Evolutionary conservation across 1,140 invertebrate genomes (phyloP), one percentile per base, ranked within the genome.

Genomic region (Ylistrum balloti): DNA sequence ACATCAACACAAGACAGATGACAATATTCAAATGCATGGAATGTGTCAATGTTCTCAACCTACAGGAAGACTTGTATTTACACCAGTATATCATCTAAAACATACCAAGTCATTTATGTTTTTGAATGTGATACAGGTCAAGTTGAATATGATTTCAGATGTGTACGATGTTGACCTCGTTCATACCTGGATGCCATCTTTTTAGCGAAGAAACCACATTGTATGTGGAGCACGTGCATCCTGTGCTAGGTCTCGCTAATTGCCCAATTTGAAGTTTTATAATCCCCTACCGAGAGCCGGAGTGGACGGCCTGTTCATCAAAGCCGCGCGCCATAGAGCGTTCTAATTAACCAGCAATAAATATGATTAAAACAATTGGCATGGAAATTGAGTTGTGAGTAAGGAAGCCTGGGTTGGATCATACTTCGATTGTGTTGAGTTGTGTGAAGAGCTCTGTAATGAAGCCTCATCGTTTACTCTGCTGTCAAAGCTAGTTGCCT

Each of bases 291-390:
- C 13, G 56, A 28, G 56, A n/a, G 56, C 56, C 15, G 17, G 56
- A 74, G 56, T 74, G 56, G 56, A 74, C 56, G 56, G 56, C n/a
- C 22, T 74, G 56, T 74, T 74, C 56, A 74, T 74, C 56, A 74
- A 74, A 74, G 56, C 15, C n/a, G n/a, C 22, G 56, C 17, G 56
- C 56, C 28, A 28, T 74, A 28, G 9, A 74, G 56, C 11, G 5
- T 28, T 74, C 56, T 74, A 74, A 74, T 74, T 74, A 74, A 74
- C 56, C n/a, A 74, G 56, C n/a, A 74, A 74, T 74, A 74, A 74
- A 74, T 74, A 74, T 74, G n/a, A 74, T 74, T 74, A 74, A 74
- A 74, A 74, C 56, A 74, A 74, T 74, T 74, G 56, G 56, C 56
- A 28, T 74, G 56, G 56, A 74, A 74, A 74, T 74, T 74, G 56